Conservation (phyloP, 1,140 invertebrate species). For the Atta cephalotes region DNA sequence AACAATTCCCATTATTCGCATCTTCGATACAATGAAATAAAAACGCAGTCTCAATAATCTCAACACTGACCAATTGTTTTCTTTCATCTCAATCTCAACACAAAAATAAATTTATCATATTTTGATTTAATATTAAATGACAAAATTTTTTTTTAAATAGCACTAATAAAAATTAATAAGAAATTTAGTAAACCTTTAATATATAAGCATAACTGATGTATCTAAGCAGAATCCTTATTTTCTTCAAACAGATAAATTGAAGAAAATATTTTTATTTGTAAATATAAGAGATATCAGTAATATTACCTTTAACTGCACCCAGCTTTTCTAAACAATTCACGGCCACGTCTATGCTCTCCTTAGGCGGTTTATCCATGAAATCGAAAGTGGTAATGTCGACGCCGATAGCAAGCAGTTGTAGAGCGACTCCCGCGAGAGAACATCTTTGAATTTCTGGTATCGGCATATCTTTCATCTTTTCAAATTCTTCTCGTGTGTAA, state of each 20-base stretch:
- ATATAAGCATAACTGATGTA: neutral
- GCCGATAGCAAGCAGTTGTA: slow-evolving; percentile 95
- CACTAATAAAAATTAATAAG: slow-evolving; percentile 15
- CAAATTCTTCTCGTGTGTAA: slow-evolving; percentile 92
- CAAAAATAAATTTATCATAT: neutral
- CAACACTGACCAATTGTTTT: neutral
- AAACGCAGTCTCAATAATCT: neutral
- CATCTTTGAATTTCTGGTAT: slow-evolving; percentile 95
- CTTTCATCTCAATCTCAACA: neutral
- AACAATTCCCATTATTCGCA: slow-evolving; percentile 11
- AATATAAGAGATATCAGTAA: neutral
- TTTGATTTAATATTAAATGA: neutral
- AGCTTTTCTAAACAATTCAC: slow-evolving; percentile 91
- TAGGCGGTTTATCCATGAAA: slow-evolving; percentile 95
- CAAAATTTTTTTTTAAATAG: neutral
- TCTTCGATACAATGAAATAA: slow-evolving; percentile 31
- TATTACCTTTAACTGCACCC: slow-evolving; percentile 89
- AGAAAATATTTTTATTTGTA: neutral
- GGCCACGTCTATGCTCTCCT: slow-evolving; percentile 90
- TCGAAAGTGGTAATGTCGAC: slow-evolving; percentile 95
- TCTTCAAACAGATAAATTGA: neutral
- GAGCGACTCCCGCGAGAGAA: slow-evolving; percentile 91
- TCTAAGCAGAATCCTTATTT: neutral
- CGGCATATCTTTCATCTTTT: slow-evolving; percentile 90
- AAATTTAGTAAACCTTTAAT: neutral